Evolutionary conservation across 2,113 vertebrate genomes (phyloP), one percentile per base, ranked within the genome.

Genomic region (Calyptommatus sinebrachiatus): DNA sequence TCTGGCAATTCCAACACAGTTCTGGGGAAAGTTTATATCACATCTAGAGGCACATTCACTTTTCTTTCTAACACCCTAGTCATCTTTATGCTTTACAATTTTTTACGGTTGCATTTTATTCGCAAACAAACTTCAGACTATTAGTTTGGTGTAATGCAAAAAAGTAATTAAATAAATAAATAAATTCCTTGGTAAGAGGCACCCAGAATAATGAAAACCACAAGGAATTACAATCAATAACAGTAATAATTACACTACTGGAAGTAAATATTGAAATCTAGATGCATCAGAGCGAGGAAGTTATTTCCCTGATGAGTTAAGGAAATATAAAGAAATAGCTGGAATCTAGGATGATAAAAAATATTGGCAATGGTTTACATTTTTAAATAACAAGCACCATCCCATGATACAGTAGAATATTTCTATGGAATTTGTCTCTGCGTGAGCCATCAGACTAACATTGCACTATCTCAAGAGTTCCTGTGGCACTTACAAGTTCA

Each of bases 251-350:
- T 82, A 31, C 66, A 60, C 29, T 26, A 66, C 35, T 50, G 26
- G 45, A 63, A 79, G 3, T 4, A 1, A 14, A 71, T 74, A 8
- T 24, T 26, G 26, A 62, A 46, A 41, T 83, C 66, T 3, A 0
- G 53, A 60, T 65, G 12, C 28, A 14, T 35, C 0, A 3, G 3
- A 1, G 12, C 41, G 53, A 46, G 0, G 0, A 71, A 28, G 48
- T 41, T 75, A 31, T 57, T 72, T 78, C 75, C 4, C 48, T 76
- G 8, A 1, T 73, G 77, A 79, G 61, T 77, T 45, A 79, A 87
- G 84, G 74, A 91, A 86, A 85, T 79, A 87, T 22, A 83, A 78
- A 79, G 0, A 84, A 73, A 46, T 72, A 71, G 24, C 0, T 78
- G 85, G 88, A 88, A 85, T 68, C 41, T 18, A 1, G 0, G 71